Base-by-base conservation (phyloP, 2,888 invertebrate genomes). In the Pollenia labialis region DNA sequence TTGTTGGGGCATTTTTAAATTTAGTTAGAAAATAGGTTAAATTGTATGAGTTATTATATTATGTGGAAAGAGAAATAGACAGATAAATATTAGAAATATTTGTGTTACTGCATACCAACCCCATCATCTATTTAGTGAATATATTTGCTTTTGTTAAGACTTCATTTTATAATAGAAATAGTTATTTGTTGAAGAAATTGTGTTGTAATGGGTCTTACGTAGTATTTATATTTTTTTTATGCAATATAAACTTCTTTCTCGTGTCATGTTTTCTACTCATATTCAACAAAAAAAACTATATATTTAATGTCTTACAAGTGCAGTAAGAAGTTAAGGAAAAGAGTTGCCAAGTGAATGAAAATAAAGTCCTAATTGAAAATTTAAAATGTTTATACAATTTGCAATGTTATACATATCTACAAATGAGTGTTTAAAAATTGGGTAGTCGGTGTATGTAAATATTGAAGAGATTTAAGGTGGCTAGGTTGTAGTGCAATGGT, bases 291-390 rank as follows among this genome's bases (percentile, higher is more conserved):
- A 6, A 50, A 48, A 42, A 42, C 23, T n/a, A 64, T 54, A 54
- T 16, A 58, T 48, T 14, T 66, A 74, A 66, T 75, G 50, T 68
- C 81, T 68, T 75, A 81, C 74, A 81, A 81, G 74, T 81, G 81
- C 68, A 75, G 56, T 66, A 66, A 18, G 23, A 44, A 44, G 14
- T 62, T 50, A 68, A 40, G 18, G 14, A 58, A 40, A 74, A 50
- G 58, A 44, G 71, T 75, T 68, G 52, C 74, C 66, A 75, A 50
- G 16, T 16, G 23, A 6, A 10, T 4, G 9, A 42, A 16, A 23
- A 9, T 16, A n/a, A 11, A 42, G n/a, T 62, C 8, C 2, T 54
- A 58, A 0, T 16, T 6, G 32, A 32, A 32, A 32, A 32, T 32
- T 32, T 32, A 32, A 32, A 32, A 32, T 6, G 32, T 32, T 32